Percentiles rank a stretch among this genome's conserved stretches.
These are phyloP conservation scores for Peromyscus maniculatus DNA, from an alignment of 2,113 vertebrate species.

Conservation along the genomic window DNA sequence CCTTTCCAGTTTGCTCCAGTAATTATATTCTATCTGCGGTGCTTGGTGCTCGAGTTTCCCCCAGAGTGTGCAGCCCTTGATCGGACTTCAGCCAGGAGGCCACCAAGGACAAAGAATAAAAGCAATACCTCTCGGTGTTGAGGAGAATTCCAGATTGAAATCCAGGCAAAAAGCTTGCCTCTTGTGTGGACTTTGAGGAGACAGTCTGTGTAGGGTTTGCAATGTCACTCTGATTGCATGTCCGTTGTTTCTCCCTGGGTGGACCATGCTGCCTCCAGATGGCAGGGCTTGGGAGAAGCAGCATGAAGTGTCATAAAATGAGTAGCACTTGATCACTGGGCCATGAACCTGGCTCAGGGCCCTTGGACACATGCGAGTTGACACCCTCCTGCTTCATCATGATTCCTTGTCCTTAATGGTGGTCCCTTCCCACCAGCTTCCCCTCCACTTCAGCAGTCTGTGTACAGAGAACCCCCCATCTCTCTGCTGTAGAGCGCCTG, in stretches of 20 bases:
- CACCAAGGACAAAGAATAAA: slow-evolving; percentile 32
- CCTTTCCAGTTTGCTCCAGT: slow-evolving; percentile 51
- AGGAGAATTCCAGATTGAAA: slow-evolving; percentile 26
- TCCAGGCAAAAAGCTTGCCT: not conserved
- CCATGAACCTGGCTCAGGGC: slow-evolving; percentile 6
- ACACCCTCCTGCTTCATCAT: not conserved
- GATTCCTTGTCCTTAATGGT: not conserved
- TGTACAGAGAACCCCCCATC: not conserved
- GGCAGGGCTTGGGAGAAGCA: not conserved
- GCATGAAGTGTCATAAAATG: not conserved
- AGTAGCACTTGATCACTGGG: not conserved
- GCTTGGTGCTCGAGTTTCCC: slow-evolving; percentile 41
- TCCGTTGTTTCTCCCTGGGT: not conserved
- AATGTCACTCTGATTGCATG: not conserved
- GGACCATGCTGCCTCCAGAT: slow-evolving; percentile 10
- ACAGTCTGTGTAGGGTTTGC: not conserved
- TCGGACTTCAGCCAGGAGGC: slow-evolving; percentile 27
- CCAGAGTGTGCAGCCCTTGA: slow-evolving; percentile 1
- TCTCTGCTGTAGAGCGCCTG: not conserved
- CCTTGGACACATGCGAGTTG: not conserved
- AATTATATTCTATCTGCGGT: slow-evolving; percentile 12
- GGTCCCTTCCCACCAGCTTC: not conserved
- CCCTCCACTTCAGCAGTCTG: not conserved
- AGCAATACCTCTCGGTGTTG: not conserved
- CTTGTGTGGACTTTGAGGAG: not conserved